Evolutionary conservation across 2,797 vertebrate species (phyloP), one percentile per base, ranked within the genome.

Genomic region (Thripadectes ignobilis): DNA sequence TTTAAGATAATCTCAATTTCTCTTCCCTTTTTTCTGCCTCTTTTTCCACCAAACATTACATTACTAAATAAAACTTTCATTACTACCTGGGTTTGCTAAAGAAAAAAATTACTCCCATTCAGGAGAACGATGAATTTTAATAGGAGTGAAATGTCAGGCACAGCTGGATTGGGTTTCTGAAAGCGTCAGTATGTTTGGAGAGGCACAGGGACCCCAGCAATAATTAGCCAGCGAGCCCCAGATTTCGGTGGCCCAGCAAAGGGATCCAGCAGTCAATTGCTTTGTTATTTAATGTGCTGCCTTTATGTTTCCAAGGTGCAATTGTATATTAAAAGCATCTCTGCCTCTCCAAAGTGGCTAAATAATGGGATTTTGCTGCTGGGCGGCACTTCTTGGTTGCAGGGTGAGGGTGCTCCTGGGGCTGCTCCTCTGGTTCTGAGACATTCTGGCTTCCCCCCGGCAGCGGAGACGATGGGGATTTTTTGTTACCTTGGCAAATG

Each of bases 1-100:
- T 17, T 27, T 5, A 26, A 71, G 48, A 88, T 86, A 43, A 88
- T 88, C 92, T 94, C 85, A 43, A 89, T 88, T 93, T 94, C 85
- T 85, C 38, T 84, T 54, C 18, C 26, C 48, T 69, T 73, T 90
- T 90, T 41, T 93, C 26, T 92, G 75, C 55, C 34, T 65, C 43
- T 8, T 93, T 68, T 45, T 0, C 68, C 55, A 57, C 52, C 65
- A 52, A 94, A 85, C 83, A 46, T 66, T 46, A 41, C 85, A 95
- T 94, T 89, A 85, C 90, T 79, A 88, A 95, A 96, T 94, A 93
- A 92, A 97, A 96, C 92, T 97, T 97, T 89, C 72, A 93, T 96
- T 94, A 62, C 90, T 92, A 84, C 90, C 89, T 71, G 75, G 83
- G 69, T 88, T 95, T 88, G 83, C 83, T 80, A 63, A 92, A 88